Base-by-base conservation (phyloP, 92 coral and sea anemone genomes). In the Zoanthus sociatus region DNA sequence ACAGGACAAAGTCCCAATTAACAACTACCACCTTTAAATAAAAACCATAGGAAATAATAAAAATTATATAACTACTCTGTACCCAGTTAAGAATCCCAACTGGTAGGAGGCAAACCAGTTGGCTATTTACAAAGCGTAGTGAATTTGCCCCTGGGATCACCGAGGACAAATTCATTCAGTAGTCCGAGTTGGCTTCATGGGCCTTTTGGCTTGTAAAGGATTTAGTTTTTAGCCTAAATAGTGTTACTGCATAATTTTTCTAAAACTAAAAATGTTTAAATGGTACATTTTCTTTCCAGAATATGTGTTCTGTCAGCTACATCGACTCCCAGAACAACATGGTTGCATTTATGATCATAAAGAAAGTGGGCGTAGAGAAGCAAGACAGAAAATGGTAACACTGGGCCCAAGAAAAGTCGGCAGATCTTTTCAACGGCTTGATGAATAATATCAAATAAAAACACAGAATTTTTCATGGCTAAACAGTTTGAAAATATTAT, bases 381-480 rank as follows among this genome's bases (percentile, higher is more conserved):
- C 98, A 68, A 84, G 98, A 44, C 90, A 94, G 73, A 94, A 94
- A 83, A 94, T 94, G 98, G 96, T 94, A 18, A 89, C 91, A 9
- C 92, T 92, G 50, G 98, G 98, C 44, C 98, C 98, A 51, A 78
- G 92, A 53, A 94, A 93, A 83, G 98, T 94, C 26, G 98, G 98
- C 84, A 94, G 98, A 84, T 94, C 98, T 14, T 94, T 94, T 81
- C 98, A 94, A 60, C 90, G 98, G 73, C 94, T 94, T 72, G 98
- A 94, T 84, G 98, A 94, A 76, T 94, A 84, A 47, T 87, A 21
- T 58, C 53, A 30, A 74, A 45, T 45, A 7, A 64, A 30, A 18
- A 75, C 42, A 11, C n/a, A 17, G 21, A 45, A 48, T 75, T 51
- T 83, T 32, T 61, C 45, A 44, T 17, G 70, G 83, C 26, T 48